phyloP scores from a whole-genome alignment of 2,888 invertebrate species.

The Melinopterus prodromus region DNA sequence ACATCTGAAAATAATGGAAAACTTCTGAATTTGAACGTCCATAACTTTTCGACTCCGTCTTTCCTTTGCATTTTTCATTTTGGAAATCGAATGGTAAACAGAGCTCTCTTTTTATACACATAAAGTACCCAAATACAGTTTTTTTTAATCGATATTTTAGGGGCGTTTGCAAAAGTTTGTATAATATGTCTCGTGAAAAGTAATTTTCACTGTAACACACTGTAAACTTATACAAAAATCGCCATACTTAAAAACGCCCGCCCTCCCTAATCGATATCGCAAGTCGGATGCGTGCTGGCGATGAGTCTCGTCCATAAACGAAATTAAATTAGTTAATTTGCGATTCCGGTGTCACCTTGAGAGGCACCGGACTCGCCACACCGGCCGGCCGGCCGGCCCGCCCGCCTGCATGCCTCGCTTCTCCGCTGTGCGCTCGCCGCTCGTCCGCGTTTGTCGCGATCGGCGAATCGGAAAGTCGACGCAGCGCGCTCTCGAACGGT shows the following conservation, averaged over 20 bases:
- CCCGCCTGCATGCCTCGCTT: background rate
- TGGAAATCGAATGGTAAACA: too few relatives aligned
- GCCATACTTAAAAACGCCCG: background rate
- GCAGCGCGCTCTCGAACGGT: background rate
- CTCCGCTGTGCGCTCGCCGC: background rate
- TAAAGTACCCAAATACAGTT: too few relatives aligned
- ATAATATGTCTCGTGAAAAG: too few relatives aligned
- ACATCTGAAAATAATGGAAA: too few relatives aligned
- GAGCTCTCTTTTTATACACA: too few relatives aligned
- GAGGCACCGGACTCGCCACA: background rate
- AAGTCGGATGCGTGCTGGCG: background rate
- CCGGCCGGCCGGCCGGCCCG: background rate
- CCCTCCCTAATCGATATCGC: background rate
- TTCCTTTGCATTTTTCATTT: too few relatives aligned
- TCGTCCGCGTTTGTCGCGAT: background rate
- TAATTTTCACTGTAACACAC: too few relatives aligned
- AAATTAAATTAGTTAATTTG: conserved; percentile 4
- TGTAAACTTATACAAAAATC: too few relatives aligned
- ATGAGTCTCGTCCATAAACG: background rate
- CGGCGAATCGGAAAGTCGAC: background rate
- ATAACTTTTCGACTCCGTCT: too few relatives aligned
- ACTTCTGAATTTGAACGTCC: too few relatives aligned
- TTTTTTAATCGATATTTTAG: too few relatives aligned
- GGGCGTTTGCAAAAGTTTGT: too few relatives aligned
- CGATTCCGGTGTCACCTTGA: conserved; percentile 4